Evolutionary conservation across 2,797 vertebrate species (phyloP).

Genomic region (Enteromius anoplus): DNA sequence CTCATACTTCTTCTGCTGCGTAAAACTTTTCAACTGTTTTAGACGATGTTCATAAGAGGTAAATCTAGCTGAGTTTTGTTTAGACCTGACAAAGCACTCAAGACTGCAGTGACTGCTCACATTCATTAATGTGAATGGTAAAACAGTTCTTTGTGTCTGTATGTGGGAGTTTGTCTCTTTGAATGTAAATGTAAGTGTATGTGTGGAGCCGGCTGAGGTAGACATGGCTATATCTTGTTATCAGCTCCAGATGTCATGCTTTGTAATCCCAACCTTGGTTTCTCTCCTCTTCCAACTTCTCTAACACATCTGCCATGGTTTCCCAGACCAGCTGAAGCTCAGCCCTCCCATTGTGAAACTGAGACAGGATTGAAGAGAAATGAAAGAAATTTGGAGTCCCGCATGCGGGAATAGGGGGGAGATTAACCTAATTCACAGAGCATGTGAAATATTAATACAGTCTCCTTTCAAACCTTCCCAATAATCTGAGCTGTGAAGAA

Average conservation of each 20-base stretch:
- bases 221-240: slow-evolving; percentile 43
- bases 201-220: slow-evolving; percentile 65
- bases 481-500: slow-evolving; percentile 17
- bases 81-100: background rate
- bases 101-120: background rate
- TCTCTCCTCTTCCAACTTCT: slow-evolving; percentile 17
- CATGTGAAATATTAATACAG: slow-evolving; percentile 39
- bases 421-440: slow-evolving; percentile 41
- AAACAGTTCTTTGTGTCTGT: background rate
- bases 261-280: slow-evolving; percentile 38
- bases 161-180: background rate
- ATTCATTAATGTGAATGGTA: background rate
- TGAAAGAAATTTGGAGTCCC: slow-evolving; percentile 39
- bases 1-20: background rate
- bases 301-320: slow-evolving; percentile 28
- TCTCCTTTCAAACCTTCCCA: slow-evolving; percentile 22
- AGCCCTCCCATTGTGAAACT: slow-evolving; percentile 55
- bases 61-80: background rate
- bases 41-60: background rate
- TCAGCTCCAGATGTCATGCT: slow-evolving; percentile 44
- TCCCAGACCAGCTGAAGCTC: slow-evolving; percentile 27
- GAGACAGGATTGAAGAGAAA: slow-evolving; percentile 54
- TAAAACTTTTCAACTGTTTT: background rate
- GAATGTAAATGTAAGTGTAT: slow-evolving; percentile 30
- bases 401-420: slow-evolving; percentile 11